Base-by-base conservation (phyloP, 2,797 vertebrate species). In the Lagodon rhomboides region DNA sequence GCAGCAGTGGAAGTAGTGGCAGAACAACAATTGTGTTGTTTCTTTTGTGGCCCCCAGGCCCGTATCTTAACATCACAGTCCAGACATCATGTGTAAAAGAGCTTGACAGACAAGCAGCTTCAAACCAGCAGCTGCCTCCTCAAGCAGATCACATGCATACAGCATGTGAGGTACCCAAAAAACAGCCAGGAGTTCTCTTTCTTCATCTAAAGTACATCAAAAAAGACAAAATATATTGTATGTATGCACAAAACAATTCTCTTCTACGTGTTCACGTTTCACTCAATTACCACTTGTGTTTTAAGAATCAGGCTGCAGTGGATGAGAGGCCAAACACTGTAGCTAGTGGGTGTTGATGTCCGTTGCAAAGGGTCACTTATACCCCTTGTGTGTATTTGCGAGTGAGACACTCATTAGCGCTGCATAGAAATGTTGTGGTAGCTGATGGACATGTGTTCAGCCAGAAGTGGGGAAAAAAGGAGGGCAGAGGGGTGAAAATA, bases 61-160 rank as follows among this genome's bases (percentile, higher is more conserved):
- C 18, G 66, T 46, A 79, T 79, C 84, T 92, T 84, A 55, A 83
- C 74, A 87, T 89, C 75, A 77, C 30, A 75, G 79, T 79, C 84
- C 66, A 75, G 80, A 73, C 83, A 80, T 90, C 79, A 85, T 88
- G 75, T 85, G 83, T 87, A 80, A 79, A 88, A 83, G 83, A 90
- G 85, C 84, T 79, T 92, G 89, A 93, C 79, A 81, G 91, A 89
- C 87, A 87, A 79, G 60, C 78, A 68, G 72, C 71, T 83, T 88
- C 63, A 80, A 86, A 90, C 73, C 85, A 91, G 76, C 70, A 88
- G 88, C 77, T 87, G 85, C 83, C 76, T 82, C 65, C 77, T 80
- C 60, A 54, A 83, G 77, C 81, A 49, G 70, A 82, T 80, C 71
- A 90, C 86, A 88, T 93, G 75, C 73, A 82, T 62, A n/a, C 54